These are phyloP conservation scores for Cebus imitator DNA, from an alignment of 2,113 vertebrate genomes.

Conservation along the genomic window DNA sequence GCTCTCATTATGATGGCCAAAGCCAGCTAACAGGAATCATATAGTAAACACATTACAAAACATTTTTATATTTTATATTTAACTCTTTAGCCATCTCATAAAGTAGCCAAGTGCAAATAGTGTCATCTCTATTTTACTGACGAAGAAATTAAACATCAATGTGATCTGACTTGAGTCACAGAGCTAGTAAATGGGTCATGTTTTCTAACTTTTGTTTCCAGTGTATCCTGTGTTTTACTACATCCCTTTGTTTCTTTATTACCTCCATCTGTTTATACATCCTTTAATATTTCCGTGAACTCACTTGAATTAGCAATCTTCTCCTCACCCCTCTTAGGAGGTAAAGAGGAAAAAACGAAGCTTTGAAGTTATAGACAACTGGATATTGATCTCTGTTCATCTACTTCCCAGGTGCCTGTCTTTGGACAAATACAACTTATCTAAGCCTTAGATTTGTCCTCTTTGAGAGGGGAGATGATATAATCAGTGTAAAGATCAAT, in stretches of 20 bases:
- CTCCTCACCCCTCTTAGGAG: neutral
- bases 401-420: neutral
- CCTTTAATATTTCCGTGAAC: neutral
- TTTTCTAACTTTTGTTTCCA: neutral
- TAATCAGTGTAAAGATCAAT: neutral
- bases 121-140: neutral
- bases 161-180: neutral
- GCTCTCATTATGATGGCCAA: neutral
- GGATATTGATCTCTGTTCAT: neutral
- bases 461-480: neutral
- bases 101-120: neutral
- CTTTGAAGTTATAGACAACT: neutral
- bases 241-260: neutral
- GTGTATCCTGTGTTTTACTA: accelerated
- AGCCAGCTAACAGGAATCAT: neutral
- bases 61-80: neutral
- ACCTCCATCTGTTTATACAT: neutral
- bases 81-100: neutral
- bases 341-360: neutral
- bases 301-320: neutral
- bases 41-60: neutral
- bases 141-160: neutral
- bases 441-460: neutral
- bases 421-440: neutral
- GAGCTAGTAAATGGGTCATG: neutral